Base-by-base conservation (phyloP, 1,140 invertebrate genomes). In the Pararge aegeria region DNA sequence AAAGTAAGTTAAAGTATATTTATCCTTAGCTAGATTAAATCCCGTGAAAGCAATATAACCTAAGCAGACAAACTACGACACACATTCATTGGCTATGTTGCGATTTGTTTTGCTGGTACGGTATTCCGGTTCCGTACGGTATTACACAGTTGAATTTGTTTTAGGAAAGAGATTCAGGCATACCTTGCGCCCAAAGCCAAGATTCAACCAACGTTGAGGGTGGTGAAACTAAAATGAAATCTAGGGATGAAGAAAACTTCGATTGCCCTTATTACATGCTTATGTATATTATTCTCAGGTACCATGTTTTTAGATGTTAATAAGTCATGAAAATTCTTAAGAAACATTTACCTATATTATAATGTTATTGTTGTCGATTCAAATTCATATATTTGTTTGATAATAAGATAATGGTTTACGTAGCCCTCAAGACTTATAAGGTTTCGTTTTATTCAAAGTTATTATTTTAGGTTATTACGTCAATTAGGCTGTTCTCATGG, bases 401-500 rank as follows among this genome's bases (percentile, higher is more conserved):
- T n/a, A n/a, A n/a, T n/a, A n/a, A n/a, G n/a, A n/a, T n/a, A n/a
- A n/a, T n/a, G n/a, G n/a, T n/a, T n/a, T n/a, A n/a, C n/a, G n/a
- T n/a, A n/a, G n/a, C n/a, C n/a, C n/a, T n/a, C n/a, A n/a, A n/a
- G n/a, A n/a, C n/a, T n/a, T n/a, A n/a, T n/a, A n/a, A n/a, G n/a
- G n/a, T n/a, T n/a, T n/a, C n/a, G n/a, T n/a, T n/a, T 12, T 6
- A 34, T 10, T 34, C 3, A n/a, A 12, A 12, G 30, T 34, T 6
- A 34, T 34, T 4, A 24, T 34, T 62, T 58, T 29, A 96, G 96
- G 69, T 93, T 98, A n/a, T 91, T 97, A 55, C 94, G 94, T 66
- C 95, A 97, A 72, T 89, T 99, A 3, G 98, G 98, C 2, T 99
- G 98, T 87, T 88, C 87, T 0, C 95, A 98, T 79, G 89, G 97